Conservation (phyloP, 2,113 vertebrate species). For the Xenopus borealis region DNA sequence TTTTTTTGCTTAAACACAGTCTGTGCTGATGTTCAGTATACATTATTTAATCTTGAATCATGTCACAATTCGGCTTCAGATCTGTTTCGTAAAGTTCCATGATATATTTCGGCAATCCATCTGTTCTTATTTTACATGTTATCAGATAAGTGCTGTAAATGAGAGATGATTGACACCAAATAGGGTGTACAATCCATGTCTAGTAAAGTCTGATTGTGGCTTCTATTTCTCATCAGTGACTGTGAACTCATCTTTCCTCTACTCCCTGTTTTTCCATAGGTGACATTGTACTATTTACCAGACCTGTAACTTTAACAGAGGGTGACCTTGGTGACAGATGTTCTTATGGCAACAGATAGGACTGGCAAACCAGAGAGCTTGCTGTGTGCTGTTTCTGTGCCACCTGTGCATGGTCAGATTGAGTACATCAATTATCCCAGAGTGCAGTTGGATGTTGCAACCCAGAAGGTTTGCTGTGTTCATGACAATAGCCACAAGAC, state of each 20-base stretch:
- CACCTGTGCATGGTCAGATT: constrained; percentile 83
- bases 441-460: constrained; percentile 85
- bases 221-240: not conserved
- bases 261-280: constrained; percentile 62
- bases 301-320: constrained; percentile 82
- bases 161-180: not conserved
- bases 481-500: constrained; percentile 76
- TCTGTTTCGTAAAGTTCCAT: too few species aligned
- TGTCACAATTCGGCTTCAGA: too few species aligned
- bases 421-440: constrained; percentile 80
- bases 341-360: constrained; percentile 86
- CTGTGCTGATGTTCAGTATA: too few species aligned
- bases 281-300: constrained; percentile 80
- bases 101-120: not conserved
- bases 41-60: too few species aligned
- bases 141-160: not conserved
- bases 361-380: constrained; percentile 82
- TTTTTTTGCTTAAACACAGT: too few species aligned
- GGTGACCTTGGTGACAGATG: constrained; percentile 91
- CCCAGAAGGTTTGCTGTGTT: constrained; percentile 75
- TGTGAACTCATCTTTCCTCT: not conserved
- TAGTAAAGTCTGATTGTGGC: too few species aligned
- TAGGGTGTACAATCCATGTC: not conserved
- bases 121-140: constrained; percentile 10
- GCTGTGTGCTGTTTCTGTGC: constrained; percentile 75